Base-by-base conservation (phyloP, 1,140 invertebrate genomes). In the Globodera rostochiensis region DNA sequence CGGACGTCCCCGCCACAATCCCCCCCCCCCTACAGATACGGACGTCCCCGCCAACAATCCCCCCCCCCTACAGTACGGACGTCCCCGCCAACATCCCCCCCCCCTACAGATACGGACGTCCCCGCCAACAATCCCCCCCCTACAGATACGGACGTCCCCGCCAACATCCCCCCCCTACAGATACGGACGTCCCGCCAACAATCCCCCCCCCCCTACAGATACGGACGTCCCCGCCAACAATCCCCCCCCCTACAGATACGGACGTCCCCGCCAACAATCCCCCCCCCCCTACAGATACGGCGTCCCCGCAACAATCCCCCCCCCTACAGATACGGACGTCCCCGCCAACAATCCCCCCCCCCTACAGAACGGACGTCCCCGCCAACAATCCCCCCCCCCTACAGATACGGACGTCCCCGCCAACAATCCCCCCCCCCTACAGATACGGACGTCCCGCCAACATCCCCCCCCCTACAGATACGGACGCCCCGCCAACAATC, bases 381-480 rank as follows among this genome's bases (percentile, higher is more conserved):
- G 69, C 46, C 69, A 47, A 9, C 69, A 71, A 25, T 71, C 69
- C 46, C 69, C 69, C 69, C 9, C 25, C 25, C 13, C 57, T 15
- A 60, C 69, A 71, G 69, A 71, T 71, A 71, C 46, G 69, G 69
- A 21, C 25, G 46, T 71, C 69, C 69, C 6, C 69, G 69, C 46
- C 69, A 47, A 9, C 69, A 71, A 25, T 71, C 69, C 46, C 69
- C 69, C 69, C 9, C 25, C 25, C 13, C 57, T 15, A 60, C 69
- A 71, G 69, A 71, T 71, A 71, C 46, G 69, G 69, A 21, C 25
- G 46, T 71, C n/a, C n/a, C n/a, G n/a, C n/a, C n/a, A n/a, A n/a
- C n/a, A n/a, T n/a, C n/a, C n/a, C n/a, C n/a, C n/a, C n/a, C n/a
- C n/a, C n/a, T n/a, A n/a, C n/a, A n/a, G n/a, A n/a, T n/a, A n/a